Base-by-base conservation (phyloP, 2,888 invertebrate genomes). In the Bombyx huttoni region DNA sequence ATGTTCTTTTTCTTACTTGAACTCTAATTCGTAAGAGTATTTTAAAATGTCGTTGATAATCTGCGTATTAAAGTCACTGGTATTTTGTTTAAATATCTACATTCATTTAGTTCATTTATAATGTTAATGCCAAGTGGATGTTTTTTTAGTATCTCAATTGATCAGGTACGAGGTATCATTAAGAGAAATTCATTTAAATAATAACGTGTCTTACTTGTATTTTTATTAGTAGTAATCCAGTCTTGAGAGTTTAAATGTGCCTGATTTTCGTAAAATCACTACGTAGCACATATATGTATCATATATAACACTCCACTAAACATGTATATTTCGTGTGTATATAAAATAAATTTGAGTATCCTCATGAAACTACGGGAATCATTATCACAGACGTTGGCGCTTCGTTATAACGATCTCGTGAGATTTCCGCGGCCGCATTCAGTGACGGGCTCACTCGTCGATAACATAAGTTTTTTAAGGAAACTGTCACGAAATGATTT, bases 251-350 rank as follows among this genome's bases (percentile, higher is more conserved):
- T 33, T 10, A 12, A 56, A 59, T 57, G 59, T 57, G 47, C 14
- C 24, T 40, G 40, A 14, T 2, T 48, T 33, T 46, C 1, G 5
- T 48, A 48, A 46, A 45, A 49, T 49, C 52, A 52, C 53, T 51
- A 49, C 14, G 48, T 64, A 75, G 62, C 75, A 75, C 72, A 69
- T 61, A 69, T 61, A 58, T 63, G 68, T 58, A 67, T 67, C 62
- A 68, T 70, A 70, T 60, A 67, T 69, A 76, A 59, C 86, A 86
- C 86, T 82, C 76, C 85, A 86, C 86, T 75, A 63, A 76, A 81
- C 49, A 59, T 60, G 66, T 56, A 57, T 66, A 62, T 24, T 24
- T 24, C 24, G 24, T 24, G 24, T 61, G 58, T 66, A 76, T 70
- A 64, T 69, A 76, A 78, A 77, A 78, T 73, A 74, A 65, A 67